These are phyloP conservation scores for Drosophila sucinea DNA, from an alignment of 1,140 invertebrate genomes.

Conservation along the genomic window DNA sequence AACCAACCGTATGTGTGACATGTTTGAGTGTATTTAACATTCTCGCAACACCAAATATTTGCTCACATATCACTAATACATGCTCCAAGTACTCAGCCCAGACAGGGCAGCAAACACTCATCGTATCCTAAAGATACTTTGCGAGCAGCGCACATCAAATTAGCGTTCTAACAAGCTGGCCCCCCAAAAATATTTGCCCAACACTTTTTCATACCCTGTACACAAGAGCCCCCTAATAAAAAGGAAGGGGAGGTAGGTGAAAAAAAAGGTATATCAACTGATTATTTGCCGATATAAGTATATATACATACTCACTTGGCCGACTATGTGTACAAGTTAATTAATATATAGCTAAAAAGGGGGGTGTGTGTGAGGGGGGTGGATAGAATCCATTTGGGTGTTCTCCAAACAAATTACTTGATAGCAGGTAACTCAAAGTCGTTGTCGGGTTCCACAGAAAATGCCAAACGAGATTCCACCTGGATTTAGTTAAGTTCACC, in stretches of 20 bases:
- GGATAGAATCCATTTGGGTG: no score
- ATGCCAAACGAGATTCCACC: neutral
- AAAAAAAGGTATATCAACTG: neutral
- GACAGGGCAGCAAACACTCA: slow-evolving; percentile 17
- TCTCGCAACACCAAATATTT: slow-evolving; percentile 45
- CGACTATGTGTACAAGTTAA: no score
- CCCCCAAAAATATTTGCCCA: slow-evolving; percentile 44
- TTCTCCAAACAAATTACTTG: no score
- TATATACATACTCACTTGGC: no score
- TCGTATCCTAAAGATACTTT: slow-evolving; percentile 33
- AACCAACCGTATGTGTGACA: neutral
- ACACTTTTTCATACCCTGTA: slow-evolving; percentile 25
- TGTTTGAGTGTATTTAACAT: neutral
- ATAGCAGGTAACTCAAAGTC: no score
- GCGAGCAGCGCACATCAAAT: slow-evolving; percentile 37
- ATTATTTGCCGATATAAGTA: no score
- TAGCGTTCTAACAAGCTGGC: slow-evolving; percentile 42
- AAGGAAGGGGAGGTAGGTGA: no score
- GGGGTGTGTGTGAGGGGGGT: no score
- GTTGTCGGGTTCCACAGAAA: neutral
- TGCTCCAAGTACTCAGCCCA: neutral
- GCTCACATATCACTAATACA: slow-evolving; percentile 35
- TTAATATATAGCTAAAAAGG: no score
- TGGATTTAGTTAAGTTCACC: slow-evolving; percentile 13
- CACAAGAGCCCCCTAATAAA: no score